phyloP scores from a whole-genome alignment of 1,140 invertebrate species.

The Drosophila athabasca region DNA sequence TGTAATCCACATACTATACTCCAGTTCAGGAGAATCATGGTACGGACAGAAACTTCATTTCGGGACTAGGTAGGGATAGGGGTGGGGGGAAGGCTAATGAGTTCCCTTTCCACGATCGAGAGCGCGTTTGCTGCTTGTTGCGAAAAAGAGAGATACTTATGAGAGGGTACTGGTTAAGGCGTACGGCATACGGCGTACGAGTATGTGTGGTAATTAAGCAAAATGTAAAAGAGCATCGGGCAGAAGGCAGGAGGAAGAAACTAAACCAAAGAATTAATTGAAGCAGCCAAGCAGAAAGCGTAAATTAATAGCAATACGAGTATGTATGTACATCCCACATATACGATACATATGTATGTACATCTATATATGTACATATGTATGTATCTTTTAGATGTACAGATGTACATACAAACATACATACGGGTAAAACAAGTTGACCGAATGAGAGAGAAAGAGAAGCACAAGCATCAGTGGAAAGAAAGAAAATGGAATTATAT shows the following conservation, averaged over 20 bases:
- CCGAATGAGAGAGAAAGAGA: constrained; percentile 19
- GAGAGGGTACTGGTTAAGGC: not conserved
- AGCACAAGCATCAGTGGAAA: constrained; percentile 36
- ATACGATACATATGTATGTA: not conserved
- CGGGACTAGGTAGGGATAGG: no score
- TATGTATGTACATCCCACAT: constrained; percentile 19
- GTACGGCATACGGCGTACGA: not conserved
- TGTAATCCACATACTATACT: no score
- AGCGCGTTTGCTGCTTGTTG: constrained; percentile 19
- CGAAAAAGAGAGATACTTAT: constrained; percentile 33
- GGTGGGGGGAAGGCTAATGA: not conserved
- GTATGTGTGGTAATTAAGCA: constrained; percentile 63
- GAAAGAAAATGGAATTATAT: constrained; percentile 40
- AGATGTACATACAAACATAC: not conserved
- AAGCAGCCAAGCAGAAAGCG: constrained; percentile 78
- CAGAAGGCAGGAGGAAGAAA: constrained; percentile 16
- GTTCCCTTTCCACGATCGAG: constrained; percentile 2
- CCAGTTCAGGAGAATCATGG: no score
- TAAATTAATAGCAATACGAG: constrained; percentile 61
- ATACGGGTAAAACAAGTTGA: constrained; percentile 57
- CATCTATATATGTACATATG: constrained; percentile 3
- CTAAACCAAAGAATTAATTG: constrained; percentile 76
- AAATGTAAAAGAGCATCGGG: constrained; percentile 46
- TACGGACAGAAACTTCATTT: no score
- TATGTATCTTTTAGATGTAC: not conserved